Evolutionary conservation across 1,140 invertebrate species (phyloP), one percentile per base, ranked within the genome.

Genomic region (Calephelis nemesis): DNA sequence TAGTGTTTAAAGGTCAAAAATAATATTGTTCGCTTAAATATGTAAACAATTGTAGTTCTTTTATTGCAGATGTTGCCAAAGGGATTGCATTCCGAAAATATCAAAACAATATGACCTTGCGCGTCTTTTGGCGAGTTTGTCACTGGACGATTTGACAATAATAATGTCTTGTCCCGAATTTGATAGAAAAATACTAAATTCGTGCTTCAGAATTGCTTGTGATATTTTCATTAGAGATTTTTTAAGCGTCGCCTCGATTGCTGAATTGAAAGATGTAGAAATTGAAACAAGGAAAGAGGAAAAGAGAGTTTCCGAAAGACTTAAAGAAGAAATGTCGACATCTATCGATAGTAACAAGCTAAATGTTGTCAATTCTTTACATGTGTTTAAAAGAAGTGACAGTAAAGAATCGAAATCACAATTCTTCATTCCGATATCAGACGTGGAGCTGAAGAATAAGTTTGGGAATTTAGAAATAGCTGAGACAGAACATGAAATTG

Each of bases 381-480:
- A 89, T 40, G 87, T 89, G 5, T 92, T 92, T 64, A 92, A 90
- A 73, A 91, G 84, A 71, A 85, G 74, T 60, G 88, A 91, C 48
- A 85, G 73, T 12, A 90, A 84, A 71, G 89, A 89, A 69, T 89
- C 89, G 0, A 91, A 90, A 82, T 91, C 90, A 0, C 85, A 92
- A 67, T 92, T 92, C 73, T 92, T 92, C 48, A 88, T 92, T 67
- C 86, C 90, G 0, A 87, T 92, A n/a, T 78, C 77, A 0, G 86
- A 90, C 19, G 81, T 71, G n/a, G 83, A 86, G 11, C 73, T 82
- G 7, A 83, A 80, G 66, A 83, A 90, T n/a, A 83, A 78, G 0
- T 90, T 88, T 64, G 86, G 88, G 0, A 88, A 88, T 74, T 64
- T 90, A 5, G 76, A 88, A 74, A 79, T 90, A 8, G 70, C 81